Conservation (phyloP, 2,888 invertebrate species). For the Colletes collaris region DNA sequence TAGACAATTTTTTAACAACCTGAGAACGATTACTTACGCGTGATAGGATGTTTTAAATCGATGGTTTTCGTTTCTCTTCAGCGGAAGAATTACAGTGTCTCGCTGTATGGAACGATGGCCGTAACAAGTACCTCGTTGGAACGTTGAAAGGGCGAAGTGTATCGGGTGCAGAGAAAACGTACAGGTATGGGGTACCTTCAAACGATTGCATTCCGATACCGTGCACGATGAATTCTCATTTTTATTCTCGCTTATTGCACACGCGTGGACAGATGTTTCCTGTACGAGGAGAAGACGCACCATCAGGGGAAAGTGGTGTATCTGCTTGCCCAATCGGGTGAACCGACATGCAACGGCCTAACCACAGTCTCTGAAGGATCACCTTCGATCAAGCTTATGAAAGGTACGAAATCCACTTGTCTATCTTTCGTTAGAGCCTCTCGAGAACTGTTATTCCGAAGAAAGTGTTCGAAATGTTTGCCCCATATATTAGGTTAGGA, state of each 20-base stretch:
- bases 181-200: slow-evolving; percentile 84
- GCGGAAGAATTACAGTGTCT: slow-evolving; percentile 92
- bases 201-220: too few species aligned
- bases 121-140: slow-evolving; percentile 91
- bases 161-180: slow-evolving; percentile 89
- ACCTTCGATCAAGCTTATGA: slow-evolving; percentile 90
- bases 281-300: slow-evolving; percentile 86
- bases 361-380: slow-evolving; percentile 91
- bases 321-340: slow-evolving; percentile 90
- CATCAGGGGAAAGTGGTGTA: slow-evolving; percentile 85
- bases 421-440: too few species aligned
- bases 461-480: too few species aligned
- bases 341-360: slow-evolving; percentile 91
- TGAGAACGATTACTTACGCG: too few species aligned
- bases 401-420: slow-evolving; percentile 84
- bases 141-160: slow-evolving; percentile 87
- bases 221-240: not conserved
- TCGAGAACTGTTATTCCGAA: too few species aligned
- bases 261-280: slow-evolving; percentile 87
- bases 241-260: slow-evolving; percentile 32
- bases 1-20: too few species aligned
- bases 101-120: slow-evolving; percentile 93
- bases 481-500: too few species aligned
- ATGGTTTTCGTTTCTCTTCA: slow-evolving; percentile 73
- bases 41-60: too few species aligned